phyloP scores from a whole-genome alignment of 2,113 vertebrate genomes.

The mouse (Mus musculus) region GRCm39 chr10:108809001-108809500 shows the following conservation, averaged over 20 bases:
- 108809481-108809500: not conserved
- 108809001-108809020: not conserved
- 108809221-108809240: no score
- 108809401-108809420: not conserved
- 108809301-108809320: not conserved
- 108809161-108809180: not conserved
- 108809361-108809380: not conserved
- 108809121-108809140: not conserved
- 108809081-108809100: not conserved
- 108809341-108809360: not conserved
- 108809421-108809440: not conserved
- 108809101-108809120: not conserved
- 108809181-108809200: no score
- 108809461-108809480: not conserved
- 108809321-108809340: not conserved
- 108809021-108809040: not conserved
- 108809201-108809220: no score
- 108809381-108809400: not conserved
- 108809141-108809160: not conserved
- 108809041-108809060: not conserved
- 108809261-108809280: no score
- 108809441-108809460: not conserved
- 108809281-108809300: no score
- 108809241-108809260: no score
- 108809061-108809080: not conserved